Conservation (phyloP, 2,888 invertebrate species). For the Quadriops clusia region DNA sequence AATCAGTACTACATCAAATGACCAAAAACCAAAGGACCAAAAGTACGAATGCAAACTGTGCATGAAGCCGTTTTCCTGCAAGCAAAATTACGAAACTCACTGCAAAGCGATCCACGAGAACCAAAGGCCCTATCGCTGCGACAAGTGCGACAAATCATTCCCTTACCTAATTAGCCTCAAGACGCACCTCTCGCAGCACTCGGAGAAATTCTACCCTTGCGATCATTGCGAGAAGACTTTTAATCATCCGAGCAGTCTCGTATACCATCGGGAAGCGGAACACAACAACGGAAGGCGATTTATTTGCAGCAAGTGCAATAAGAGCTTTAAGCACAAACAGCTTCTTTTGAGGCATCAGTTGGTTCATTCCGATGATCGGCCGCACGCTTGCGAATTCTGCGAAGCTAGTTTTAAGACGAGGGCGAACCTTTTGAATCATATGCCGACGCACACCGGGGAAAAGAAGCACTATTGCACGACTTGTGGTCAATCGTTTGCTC, state of each 20-base stretch:
- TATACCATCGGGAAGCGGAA: conserved; percentile 62
- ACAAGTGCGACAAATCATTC: conserved; percentile 47
- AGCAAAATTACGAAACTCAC: conserved; percentile 49
- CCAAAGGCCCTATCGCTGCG: conserved; percentile 46
- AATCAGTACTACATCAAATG: background rate
- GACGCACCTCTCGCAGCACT: conserved; percentile 42
- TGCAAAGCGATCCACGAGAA: conserved; percentile 47
- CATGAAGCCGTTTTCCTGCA: conserved; percentile 46
- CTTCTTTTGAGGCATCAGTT: conserved; percentile 65
- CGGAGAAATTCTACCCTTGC: conserved; percentile 46
- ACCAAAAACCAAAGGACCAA: too few relatives aligned
- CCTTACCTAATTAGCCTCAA: conserved; percentile 50
- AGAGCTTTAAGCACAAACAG: conserved; percentile 63
- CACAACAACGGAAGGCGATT: conserved; percentile 53
- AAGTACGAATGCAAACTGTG: conserved; percentile 42
- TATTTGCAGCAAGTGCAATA: conserved; percentile 64
- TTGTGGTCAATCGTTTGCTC: conserved; percentile 62
- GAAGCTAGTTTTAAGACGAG: conserved; percentile 56
- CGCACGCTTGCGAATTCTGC: conserved; percentile 49
- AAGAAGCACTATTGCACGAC: conserved; percentile 46
- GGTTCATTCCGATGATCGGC: conserved; percentile 60
- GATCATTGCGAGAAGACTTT: conserved; percentile 57
- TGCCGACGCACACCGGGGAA: conserved; percentile 57
- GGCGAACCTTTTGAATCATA: conserved; percentile 60
- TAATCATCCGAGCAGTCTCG: conserved; percentile 60